Evolutionary conservation across 2,113 vertebrate species (phyloP).

Genomic region (Tragelaphus scriptus): DNA sequence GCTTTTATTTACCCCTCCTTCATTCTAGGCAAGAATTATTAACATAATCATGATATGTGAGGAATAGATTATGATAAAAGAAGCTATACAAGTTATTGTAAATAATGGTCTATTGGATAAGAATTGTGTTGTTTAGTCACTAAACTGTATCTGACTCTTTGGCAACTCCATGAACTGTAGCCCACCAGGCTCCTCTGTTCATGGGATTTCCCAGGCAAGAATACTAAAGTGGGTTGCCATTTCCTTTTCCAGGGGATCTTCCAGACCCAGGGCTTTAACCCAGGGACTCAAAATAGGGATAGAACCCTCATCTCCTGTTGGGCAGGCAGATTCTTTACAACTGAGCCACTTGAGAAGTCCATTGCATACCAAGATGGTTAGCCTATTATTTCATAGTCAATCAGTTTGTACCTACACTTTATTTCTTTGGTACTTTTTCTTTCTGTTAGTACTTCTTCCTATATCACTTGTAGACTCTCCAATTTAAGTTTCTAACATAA

Average conservation of each 20-base stretch:
- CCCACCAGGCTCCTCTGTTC: not conserved
- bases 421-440: not conserved
- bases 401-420: not conserved
- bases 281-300: not conserved
- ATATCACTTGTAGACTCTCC: not conserved
- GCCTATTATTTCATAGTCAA: not conserved
- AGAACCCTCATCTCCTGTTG: not conserved
- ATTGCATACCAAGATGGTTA: not conserved
- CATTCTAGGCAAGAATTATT: not conserved
- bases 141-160: not conserved
- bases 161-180: not conserved
- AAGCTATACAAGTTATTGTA: not conserved
- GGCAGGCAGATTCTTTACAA: not conserved
- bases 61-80: not conserved
- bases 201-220: not conserved
- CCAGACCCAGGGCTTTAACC: not conserved
- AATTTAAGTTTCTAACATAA: not conserved
- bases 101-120: not conserved
- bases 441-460: not conserved
- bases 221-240: not conserved
- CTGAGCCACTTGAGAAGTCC: not conserved
- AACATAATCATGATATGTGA: not conserved
- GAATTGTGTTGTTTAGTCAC: not conserved
- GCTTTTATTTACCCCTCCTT: not conserved
- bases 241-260: not conserved